Conservation (phyloP, 2,113 vertebrate species). For the Lepus europaeus region DNA sequence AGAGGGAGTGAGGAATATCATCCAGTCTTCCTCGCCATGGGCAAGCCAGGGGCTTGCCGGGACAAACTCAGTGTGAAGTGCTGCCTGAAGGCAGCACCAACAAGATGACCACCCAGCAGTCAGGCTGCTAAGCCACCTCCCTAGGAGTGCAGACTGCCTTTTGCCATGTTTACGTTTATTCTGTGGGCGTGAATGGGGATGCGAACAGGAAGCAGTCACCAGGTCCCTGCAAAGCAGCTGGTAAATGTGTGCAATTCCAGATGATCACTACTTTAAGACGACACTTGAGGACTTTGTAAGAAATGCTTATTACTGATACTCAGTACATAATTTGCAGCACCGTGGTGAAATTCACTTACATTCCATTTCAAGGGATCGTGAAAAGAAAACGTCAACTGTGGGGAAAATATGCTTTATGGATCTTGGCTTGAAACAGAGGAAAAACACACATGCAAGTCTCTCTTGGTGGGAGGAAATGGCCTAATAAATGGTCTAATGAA, state of each 20-base stretch:
- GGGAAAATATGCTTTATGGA: conserved; percentile 71
- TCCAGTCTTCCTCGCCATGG: neutral
- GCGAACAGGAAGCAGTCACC: neutral
- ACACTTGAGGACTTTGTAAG: conserved; percentile 69
- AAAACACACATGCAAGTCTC: conserved; percentile 51
- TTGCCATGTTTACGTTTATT: neutral
- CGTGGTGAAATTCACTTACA: conserved; percentile 68
- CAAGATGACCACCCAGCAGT: neutral
- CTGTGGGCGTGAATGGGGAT: neutral
- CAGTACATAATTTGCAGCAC: conserved; percentile 75
- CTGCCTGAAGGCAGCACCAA: neutral
- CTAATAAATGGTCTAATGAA: conserved; percentile 77
- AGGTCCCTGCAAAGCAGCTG: conserved; percentile 66
- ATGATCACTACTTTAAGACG: conserved; percentile 67
- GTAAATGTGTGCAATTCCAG: conserved; percentile 71
- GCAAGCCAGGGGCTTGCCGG: neutral
- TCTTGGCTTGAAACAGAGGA: conserved; percentile 64
- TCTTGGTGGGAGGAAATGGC: conserved; percentile 50
- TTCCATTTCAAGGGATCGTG: conserved; percentile 66
- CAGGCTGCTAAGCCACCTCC: neutral
- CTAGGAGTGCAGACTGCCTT: neutral
- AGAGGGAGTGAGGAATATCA: neutral
- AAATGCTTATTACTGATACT: conserved; percentile 78
- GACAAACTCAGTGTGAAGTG: neutral
- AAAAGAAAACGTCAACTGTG: conserved; percentile 78